Evolutionary conservation across 2,888 invertebrate species (phyloP), one percentile per base, ranked within the genome.

Genomic region (Fragum sueziense): DNA sequence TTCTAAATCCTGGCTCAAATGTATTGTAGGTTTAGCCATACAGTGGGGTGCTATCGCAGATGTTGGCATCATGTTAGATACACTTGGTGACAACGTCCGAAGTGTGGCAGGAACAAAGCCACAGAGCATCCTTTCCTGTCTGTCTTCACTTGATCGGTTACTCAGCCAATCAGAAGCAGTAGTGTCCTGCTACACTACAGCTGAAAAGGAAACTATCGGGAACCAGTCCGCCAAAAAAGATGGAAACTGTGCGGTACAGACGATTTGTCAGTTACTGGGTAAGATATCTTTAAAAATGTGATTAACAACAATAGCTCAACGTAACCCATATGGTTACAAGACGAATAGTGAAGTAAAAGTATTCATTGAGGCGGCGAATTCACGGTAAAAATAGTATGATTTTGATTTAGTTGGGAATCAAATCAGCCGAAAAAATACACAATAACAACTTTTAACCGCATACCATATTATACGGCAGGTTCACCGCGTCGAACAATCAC

Each of bases 31-130:
- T 0, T 93, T 96, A 69, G 98, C 99, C 57, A 97, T 99, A 89
- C 99, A 99, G 94, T 99, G 99, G 99, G 99, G 99, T 86, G 99
- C 99, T 80, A 97, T 99, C 90, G 99, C 98, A 77, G 99, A 99
- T 93, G 98, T 98, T 52, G 99, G 99, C 71, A 95, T 99, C 74
- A 95, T 99, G 79, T 94, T 97, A 90, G 97, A 98, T 90, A 96
- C 96, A 62, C 96, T 98, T 95, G 95, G 97, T 65, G 97, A 89
- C 73, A 98, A 98, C 93, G 97, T 97, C 70, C 96, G 96, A 0
- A 97, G 97, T 88, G 96, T 99, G 86, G 98, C 98, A 79, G 99
- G 99, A 84, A 99, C 99, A 9, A 93, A 98, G 87, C 99, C 99
- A 20, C 99, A 99, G 94, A 95, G 98, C 88, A 97, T 99, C 95